A percentile compares a stretch with the other conserved stretches of the same genome.
phyloP scores from a whole-genome alignment of 2,797 vertebrate species.

The Sorex maritimensis region DNA sequence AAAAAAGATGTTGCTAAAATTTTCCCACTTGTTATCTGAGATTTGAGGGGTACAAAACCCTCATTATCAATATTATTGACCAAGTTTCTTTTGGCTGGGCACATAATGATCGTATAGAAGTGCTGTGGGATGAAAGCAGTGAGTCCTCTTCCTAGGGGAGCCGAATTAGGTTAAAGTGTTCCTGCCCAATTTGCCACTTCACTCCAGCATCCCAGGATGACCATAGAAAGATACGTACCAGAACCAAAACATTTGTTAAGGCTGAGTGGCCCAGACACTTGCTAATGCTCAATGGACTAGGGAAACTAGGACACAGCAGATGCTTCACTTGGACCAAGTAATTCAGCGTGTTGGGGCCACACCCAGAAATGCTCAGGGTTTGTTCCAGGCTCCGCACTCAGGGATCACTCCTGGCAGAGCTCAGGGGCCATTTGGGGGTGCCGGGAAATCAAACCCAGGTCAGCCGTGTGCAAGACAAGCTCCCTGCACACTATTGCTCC shows the following conservation, averaged over 20 bases:
- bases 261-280: not conserved
- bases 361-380: no score
- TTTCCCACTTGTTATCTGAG: not conserved
- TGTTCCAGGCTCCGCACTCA: no score
- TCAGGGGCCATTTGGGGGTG: no score
- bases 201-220: not conserved
- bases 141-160: not conserved
- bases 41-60: not conserved
- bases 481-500: no score
- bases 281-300: not conserved
- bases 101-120: not conserved
- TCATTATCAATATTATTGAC: slow-evolving; percentile 11
- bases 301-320: not conserved
- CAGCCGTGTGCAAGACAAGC: no score
- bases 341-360: not conserved
- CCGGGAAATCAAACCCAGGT: no score
- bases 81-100: slow-evolving; percentile 1
- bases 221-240: not conserved
- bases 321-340: not conserved
- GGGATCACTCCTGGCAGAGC: no score
- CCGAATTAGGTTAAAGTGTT: not conserved
- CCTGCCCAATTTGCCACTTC: not conserved
- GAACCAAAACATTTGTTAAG: not conserved
- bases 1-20: not conserved
- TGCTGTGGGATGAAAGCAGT: not conserved